Base-by-base conservation (phyloP, 2,888 invertebrate genomes). In the Auanema sp. region DNA sequence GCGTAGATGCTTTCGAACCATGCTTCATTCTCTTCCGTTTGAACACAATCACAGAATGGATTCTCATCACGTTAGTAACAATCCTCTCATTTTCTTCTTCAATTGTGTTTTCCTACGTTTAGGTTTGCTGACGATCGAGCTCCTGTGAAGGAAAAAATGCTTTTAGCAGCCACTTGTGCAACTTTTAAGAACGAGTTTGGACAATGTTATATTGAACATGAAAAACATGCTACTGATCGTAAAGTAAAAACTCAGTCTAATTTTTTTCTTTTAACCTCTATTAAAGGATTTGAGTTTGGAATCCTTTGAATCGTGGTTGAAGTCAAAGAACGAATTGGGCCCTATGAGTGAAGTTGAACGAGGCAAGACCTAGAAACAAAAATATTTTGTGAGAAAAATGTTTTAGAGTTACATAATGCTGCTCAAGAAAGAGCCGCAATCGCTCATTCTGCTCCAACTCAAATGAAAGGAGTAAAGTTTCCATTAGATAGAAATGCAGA, bases 161-260 rank as follows among this genome's bases (percentile, higher is more conserved):
- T 98, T 59, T 95, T 95, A 81, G 97, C 97, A 0, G 95, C 94
- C 0, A 97, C 96, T 0, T 93, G 95, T 85, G 93, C 97, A 0
- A 98, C 97, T 0, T 87, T 98, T 33, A 98, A 96, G 84, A 90
- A 90, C 81, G 94, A 96, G 85, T 98, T 98, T 85, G 97, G 97
- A 0, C 90, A 92, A 5, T 90, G 92, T 0, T 91, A 92, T 79
- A 93, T 98, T 51, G 91, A 91, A 79, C 92, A 95, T 84, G 98
- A 98, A 86, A 86, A 94, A 78, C 95, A 95, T 86, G 93, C 92
- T 25, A 93, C 94, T 50, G 79, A 75, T 61, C 65, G 69, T 51
- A 74, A 75, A 72, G 76, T 72, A 41, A 25, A 58, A 12, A 8
- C 23, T 16, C n/a, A 18, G n/a, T 47, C 16, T 11, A 18, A 33